Conservation (phyloP, 2,888 invertebrate species). For the Catonia carolina region DNA sequence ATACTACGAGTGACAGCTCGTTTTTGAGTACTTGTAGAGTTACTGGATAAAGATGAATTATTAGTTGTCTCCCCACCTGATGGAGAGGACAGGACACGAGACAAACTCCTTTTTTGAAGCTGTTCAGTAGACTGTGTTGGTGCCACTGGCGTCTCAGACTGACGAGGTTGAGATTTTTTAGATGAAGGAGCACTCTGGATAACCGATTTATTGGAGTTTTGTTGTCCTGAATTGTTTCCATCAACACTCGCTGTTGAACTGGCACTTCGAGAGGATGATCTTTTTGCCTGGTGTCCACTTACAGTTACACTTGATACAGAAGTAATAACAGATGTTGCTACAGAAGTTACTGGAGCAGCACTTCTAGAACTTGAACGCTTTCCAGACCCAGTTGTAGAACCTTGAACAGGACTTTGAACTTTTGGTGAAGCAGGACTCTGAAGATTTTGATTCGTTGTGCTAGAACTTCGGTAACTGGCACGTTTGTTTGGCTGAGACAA, state of each 20-base stretch:
- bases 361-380: conserved; percentile 19
- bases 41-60: too few relatives aligned
- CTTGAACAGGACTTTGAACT: too few relatives aligned
- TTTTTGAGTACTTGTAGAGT: too few relatives aligned
- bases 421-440: conserved; percentile 8
- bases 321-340: background rate
- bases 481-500: conserved; percentile 42
- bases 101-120: too few relatives aligned
- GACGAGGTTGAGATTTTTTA: too few relatives aligned
- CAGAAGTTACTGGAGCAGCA: background rate
- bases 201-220: too few relatives aligned
- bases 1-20: too few relatives aligned
- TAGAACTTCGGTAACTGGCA: conserved; percentile 49
- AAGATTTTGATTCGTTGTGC: conserved; percentile 46
- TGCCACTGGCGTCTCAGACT: too few relatives aligned
- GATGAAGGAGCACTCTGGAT: too few relatives aligned
- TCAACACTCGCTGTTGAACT: background rate
- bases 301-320: background rate
- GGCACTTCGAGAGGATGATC: background rate
- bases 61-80: too few relatives aligned
- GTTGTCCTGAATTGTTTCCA: background rate
- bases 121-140: too few relatives aligned
- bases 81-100: too few relatives aligned
- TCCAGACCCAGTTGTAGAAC: background rate
- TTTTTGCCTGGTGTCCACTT: background rate